Base-by-base conservation (phyloP, 2,888 invertebrate genomes). In the Synanthedon myopaeformis region DNA sequence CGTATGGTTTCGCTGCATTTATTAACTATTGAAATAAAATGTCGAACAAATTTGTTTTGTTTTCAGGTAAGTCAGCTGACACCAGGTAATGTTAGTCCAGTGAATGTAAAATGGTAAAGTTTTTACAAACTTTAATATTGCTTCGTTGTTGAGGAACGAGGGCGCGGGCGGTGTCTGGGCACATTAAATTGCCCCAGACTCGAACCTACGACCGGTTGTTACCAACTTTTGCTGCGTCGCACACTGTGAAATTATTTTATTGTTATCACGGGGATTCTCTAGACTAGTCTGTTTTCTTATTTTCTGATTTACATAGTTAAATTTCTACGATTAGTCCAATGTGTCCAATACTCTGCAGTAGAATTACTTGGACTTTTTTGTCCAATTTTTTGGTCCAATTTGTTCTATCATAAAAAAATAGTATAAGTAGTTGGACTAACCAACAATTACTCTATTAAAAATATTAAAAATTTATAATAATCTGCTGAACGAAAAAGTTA, bases 121-220 rank as follows among this genome's bases (percentile, higher is more conserved):
- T 75, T 67, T 66, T 64, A 17, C 54, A 57, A 73, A 76, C 72
- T 76, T 76, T 68, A 62, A 75, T 76, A 77, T 75, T 78, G 74
- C 72, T 55, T 59, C 54, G 61, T 63, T 49, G 49, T 23, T 35
- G 35, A 49, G 10, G 58, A 65, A 63, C 49, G 23, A 11, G 49
- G 49, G 64, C 52, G 35, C 35, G 35, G 35, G 35, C 35, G 35
- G 35, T 35, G 35, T 35, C 35, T 35, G 35, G 49, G 28, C 42
- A 54, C 68, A 71, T 71, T 66, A 79, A 76, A 73, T 74, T 72
- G 69, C 67, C 63, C 63, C 57, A 64, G 66, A 65, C 66, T 75
- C 70, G 69, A 70, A 72, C 71, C 64, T 59, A 56, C 61, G 60
- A 61, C 67, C 51, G 58, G 64, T 63, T 65, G 75, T 72, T 74